Conservation (phyloP, 2,888 invertebrate species). For the Onthophagus sagittarius region DNA sequence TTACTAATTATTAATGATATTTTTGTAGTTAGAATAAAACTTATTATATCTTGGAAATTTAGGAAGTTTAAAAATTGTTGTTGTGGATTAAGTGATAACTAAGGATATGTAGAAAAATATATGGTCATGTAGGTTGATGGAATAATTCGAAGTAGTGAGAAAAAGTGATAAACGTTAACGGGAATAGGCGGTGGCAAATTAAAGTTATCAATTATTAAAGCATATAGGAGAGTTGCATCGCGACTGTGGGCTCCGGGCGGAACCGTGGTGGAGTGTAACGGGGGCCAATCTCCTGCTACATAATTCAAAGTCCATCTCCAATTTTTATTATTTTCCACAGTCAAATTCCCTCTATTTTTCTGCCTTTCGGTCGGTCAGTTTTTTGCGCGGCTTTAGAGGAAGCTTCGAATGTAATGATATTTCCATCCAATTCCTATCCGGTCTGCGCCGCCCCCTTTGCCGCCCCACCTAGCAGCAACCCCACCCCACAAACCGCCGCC, state of each 20-base stretch:
- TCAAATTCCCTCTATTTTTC: constrained; percentile 52
- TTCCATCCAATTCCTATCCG: constrained; percentile 47
- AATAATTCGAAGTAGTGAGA: neutral
- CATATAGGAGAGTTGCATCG: neutral
- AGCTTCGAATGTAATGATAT: constrained; percentile 50
- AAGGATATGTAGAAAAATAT: neutral
- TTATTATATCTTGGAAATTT: too few relatives aligned
- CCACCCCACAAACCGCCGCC: constrained; percentile 21
- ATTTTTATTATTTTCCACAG: constrained; percentile 53
- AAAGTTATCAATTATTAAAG: constrained; percentile 10
- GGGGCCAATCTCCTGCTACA: constrained; percentile 45
- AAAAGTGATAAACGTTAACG: constrained; percentile 2
- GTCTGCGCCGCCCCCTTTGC: constrained; percentile 43
- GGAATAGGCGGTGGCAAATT: constrained; percentile 7
- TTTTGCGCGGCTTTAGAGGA: constrained; percentile 45
- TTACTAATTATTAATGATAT: too few relatives aligned
- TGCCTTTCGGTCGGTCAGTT: constrained; percentile 50
- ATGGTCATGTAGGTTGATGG: neutral
- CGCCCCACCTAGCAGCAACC: constrained; percentile 30
- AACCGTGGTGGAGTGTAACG: constrained; percentile 35
- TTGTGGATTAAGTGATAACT: neutral
- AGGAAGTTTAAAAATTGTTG: neutral
- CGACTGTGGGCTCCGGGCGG: neutral
- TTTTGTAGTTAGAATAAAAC: too few relatives aligned
- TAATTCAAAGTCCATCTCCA: constrained; percentile 53